A percentile compares a stretch with the other conserved stretches of the same genome.
Conservation (phyloP, 2,113 vertebrate genomes). For the Steatornis caripensis region DNA sequence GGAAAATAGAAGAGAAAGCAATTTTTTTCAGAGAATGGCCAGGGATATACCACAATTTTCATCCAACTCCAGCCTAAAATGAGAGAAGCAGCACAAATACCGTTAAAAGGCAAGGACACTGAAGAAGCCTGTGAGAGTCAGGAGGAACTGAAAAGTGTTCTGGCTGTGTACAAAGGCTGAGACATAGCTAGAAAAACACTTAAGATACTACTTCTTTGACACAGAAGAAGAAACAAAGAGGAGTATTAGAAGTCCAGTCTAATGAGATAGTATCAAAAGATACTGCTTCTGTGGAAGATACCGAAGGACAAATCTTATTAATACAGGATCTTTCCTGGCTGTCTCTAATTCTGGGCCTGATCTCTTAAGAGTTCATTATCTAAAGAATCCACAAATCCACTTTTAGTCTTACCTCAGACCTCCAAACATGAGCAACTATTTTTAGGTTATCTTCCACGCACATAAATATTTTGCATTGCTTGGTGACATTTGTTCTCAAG, state of each 20-base stretch:
- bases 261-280: neutral
- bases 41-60: neutral
- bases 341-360: neutral
- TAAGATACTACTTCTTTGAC: neutral
- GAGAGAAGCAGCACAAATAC: neutral
- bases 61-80: neutral
- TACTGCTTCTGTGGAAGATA: neutral
- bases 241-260: no score
- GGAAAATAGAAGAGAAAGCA: neutral
- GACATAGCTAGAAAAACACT: neutral
- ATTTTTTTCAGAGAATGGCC: neutral
- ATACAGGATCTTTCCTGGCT: neutral
- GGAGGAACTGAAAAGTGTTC: neutral
- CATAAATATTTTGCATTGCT: no score
- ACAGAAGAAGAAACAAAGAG: neutral
- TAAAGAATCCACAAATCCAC: neutral
- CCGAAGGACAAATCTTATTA: neutral
- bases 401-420: neutral
- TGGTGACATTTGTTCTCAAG: neutral
- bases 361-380: neutral
- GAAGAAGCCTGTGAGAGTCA: neutral
- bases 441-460: neutral
- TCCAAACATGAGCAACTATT: neutral
- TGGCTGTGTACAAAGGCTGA: neutral
- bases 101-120: neutral